phyloP scores from a whole-genome alignment of 2,113 vertebrate species.

The Myotis brandtii region DNA sequence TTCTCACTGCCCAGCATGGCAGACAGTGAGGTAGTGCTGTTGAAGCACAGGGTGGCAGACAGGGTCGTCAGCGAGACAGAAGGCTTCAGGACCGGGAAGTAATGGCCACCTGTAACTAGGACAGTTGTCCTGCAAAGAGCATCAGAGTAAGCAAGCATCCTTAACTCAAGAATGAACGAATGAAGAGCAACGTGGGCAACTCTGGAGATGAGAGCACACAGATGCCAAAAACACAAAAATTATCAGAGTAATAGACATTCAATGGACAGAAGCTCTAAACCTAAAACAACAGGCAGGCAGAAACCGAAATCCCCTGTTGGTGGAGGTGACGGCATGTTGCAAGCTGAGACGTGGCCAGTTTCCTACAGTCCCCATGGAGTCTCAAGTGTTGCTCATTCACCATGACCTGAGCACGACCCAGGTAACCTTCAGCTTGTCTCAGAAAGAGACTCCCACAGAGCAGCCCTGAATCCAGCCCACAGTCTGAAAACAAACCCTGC shows the following conservation, averaged over 20 bases:
- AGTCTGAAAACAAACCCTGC: not conserved
- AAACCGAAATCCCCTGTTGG: not conserved
- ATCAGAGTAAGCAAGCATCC: not conserved
- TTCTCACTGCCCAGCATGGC: too few species aligned
- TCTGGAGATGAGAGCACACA: not conserved
- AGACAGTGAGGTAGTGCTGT: not conserved
- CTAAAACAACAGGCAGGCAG: not conserved
- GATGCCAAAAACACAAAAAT: not conserved
- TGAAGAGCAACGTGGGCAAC: rapidly evolving
- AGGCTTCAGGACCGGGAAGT: not conserved
- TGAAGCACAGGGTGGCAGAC: not conserved
- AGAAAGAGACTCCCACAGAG: not conserved
- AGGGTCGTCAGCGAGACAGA: not conserved
- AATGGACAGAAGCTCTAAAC: not conserved
- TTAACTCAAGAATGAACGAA: not conserved
- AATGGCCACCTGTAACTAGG: not conserved
- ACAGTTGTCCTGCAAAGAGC: not conserved
- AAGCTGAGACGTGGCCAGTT: not conserved
- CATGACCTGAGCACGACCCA: too few species aligned
- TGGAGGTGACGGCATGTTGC: not conserved
- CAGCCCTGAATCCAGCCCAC: not conserved
- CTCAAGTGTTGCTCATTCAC: not conserved
- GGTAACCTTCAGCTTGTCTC: not conserved
- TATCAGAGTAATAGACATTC: not conserved
- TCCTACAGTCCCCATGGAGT: not conserved